Percentiles rank a stretch among this genome's conserved stretches.
Conservation (phyloP, 2,113 vertebrate species). For the Progne subis region DNA sequence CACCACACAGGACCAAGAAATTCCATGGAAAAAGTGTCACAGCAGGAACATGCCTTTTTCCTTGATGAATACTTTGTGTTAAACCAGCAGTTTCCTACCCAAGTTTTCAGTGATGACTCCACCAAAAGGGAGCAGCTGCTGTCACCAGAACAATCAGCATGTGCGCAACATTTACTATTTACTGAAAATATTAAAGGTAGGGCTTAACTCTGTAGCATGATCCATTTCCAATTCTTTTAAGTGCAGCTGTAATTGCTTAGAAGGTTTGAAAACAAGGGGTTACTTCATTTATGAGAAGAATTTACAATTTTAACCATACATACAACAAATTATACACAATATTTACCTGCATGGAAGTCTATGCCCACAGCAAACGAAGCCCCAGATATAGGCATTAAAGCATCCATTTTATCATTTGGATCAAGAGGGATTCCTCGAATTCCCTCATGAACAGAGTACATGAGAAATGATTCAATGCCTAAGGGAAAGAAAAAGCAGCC, state of each 20-base stretch:
- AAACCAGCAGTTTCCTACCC: not conserved
- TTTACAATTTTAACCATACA: not conserved
- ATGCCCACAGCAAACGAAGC: constrained; percentile 95
- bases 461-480: constrained; percentile 96
- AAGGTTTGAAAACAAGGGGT: not conserved
- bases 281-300: not conserved
- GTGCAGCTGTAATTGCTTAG: not conserved
- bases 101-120: not conserved
- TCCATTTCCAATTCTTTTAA: not conserved
- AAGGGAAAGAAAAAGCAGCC: not conserved
- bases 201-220: not conserved
- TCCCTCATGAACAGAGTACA: constrained; percentile 97
- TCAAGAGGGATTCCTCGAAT: constrained; percentile 93
- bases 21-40: not conserved
- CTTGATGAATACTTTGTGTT: not conserved
- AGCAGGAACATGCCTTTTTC: not conserved
- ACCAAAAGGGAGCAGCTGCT: not conserved
- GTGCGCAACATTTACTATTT: not conserved
- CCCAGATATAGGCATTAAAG: constrained; percentile 94
- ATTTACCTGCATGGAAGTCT: constrained; percentile 95
- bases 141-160: not conserved
- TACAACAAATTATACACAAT: not conserved
- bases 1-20: not conserved
- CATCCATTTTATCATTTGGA: constrained; percentile 90
- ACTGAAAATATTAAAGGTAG: not conserved